Conservation (phyloP, 2,888 invertebrate genomes). For the Epinotia ramella region DNA sequence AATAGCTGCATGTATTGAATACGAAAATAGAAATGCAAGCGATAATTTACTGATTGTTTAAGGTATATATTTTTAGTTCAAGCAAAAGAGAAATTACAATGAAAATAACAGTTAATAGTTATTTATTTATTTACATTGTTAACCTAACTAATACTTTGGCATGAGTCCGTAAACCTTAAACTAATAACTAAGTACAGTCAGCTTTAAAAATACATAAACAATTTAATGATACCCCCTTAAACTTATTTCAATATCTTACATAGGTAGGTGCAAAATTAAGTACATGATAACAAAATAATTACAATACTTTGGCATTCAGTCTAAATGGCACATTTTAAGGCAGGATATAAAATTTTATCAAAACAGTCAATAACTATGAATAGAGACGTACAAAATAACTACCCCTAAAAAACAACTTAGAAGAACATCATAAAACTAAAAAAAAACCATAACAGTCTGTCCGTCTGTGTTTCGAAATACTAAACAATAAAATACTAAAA, state of each 20-base stretch:
- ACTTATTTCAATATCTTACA: slow-evolving; percentile 16
- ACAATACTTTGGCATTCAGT: slow-evolving; percentile 73
- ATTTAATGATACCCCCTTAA: slow-evolving; percentile 10
- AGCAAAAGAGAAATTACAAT: neutral
- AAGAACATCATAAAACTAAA: slow-evolving; percentile 19
- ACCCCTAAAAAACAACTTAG: slow-evolving; percentile 16
- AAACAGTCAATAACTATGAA: slow-evolving; percentile 11
- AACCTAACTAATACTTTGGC: slow-evolving; percentile 62
- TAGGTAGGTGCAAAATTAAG: slow-evolving; percentile 51
- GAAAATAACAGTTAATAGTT: slow-evolving; percentile 26
- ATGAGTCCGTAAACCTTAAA: slow-evolving; percentile 28
- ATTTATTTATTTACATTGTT: slow-evolving; percentile 68
- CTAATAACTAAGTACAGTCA: slow-evolving; percentile 24
- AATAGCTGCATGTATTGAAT: too few species aligned
- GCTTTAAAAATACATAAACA: slow-evolving; percentile 19
- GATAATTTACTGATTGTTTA: too few species aligned
- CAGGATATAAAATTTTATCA: slow-evolving; percentile 18
- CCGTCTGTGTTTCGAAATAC: neutral
- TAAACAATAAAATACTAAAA: slow-evolving; percentile 38
- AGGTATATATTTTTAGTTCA: neutral
- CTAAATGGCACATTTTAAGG: slow-evolving; percentile 58
- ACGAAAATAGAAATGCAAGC: too few species aligned
- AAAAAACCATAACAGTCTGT: slow-evolving; percentile 38
- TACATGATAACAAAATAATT: slow-evolving; percentile 58
- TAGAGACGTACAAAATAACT: neutral